Evolutionary conservation across 2,888 invertebrate species (phyloP).

Genomic region (Cryptosula pallasiana): DNA sequence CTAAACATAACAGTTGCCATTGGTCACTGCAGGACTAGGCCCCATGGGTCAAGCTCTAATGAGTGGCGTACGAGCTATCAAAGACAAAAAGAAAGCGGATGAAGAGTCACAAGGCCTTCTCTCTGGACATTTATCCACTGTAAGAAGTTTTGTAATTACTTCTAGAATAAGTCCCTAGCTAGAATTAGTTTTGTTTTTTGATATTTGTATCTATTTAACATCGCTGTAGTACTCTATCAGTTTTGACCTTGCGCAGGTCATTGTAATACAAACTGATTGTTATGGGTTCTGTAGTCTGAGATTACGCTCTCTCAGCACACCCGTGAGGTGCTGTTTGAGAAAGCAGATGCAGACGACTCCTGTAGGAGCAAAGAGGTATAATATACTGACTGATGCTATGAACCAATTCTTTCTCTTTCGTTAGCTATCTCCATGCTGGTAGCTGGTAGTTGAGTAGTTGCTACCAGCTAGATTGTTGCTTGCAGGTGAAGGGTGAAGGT

Average conservation of each 20-base stretch:
- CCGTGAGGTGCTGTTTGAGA: background rate
- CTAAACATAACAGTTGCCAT: no score
- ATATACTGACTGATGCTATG: background rate
- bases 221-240: no score
- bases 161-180: background rate
- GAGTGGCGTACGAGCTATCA: conserved; percentile 6
- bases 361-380: background rate
- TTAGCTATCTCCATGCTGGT: no score
- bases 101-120: conserved; percentile 11
- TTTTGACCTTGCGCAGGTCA: no score
- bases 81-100: conserved; percentile 11
- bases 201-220: no score
- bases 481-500: no score
- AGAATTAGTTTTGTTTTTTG: no score
- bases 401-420: no score
- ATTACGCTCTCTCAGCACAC: background rate
- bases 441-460: no score
- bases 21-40: conserved; percentile 2
- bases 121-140: background rate
- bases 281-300: background rate
- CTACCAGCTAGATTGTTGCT: no score
- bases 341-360: background rate
- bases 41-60: conserved; percentile 19
- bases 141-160: background rate
- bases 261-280: background rate